phyloP scores from a whole-genome alignment of 1,140 invertebrate genomes.

The Pissodes strobi region DNA sequence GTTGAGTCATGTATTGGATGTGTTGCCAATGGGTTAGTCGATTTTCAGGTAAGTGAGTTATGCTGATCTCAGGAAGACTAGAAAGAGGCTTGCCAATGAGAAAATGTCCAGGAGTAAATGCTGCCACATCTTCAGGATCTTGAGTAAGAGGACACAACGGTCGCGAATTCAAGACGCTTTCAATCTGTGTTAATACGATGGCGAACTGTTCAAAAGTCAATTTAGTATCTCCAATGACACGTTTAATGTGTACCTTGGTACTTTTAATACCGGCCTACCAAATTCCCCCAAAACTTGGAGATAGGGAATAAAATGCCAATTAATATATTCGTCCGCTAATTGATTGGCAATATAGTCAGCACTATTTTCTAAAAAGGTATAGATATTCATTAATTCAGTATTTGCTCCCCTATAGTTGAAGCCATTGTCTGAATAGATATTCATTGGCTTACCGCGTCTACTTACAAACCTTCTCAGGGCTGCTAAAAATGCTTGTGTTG shows the following conservation, averaged over 20 bases:
- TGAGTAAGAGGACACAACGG: conserved; percentile 10
- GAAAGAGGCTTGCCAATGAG: conserved; percentile 35
- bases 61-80: conserved; percentile 4
- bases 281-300: conserved; percentile 34
- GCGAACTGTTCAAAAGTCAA: conserved; percentile 40
- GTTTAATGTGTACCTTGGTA: conserved; percentile 52
- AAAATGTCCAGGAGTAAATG: conserved; percentile 18
- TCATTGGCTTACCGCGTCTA: conserved; percentile 34
- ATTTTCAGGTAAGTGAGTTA: conserved; percentile 3
- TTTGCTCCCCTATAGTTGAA: conserved; percentile 12
- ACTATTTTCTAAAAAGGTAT: conserved; percentile 5
- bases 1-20: conserved; percentile 14
- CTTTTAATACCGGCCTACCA: conserved; percentile 48
- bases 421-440: conserved; percentile 42
- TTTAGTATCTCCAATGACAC: conserved; percentile 22
- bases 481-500: conserved; percentile 42
- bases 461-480: conserved; percentile 46
- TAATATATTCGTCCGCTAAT: neutral
- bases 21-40: conserved; percentile 6
- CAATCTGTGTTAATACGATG: conserved; percentile 26
- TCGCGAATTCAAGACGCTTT: conserved; percentile 13
- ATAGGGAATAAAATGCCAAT: conserved; percentile 16
- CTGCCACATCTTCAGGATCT: conserved; percentile 16
- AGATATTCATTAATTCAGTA: conserved; percentile 37
- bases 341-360: neutral